Conservation (phyloP, 2,888 invertebrate species). For the Colostygia pectinataria region DNA sequence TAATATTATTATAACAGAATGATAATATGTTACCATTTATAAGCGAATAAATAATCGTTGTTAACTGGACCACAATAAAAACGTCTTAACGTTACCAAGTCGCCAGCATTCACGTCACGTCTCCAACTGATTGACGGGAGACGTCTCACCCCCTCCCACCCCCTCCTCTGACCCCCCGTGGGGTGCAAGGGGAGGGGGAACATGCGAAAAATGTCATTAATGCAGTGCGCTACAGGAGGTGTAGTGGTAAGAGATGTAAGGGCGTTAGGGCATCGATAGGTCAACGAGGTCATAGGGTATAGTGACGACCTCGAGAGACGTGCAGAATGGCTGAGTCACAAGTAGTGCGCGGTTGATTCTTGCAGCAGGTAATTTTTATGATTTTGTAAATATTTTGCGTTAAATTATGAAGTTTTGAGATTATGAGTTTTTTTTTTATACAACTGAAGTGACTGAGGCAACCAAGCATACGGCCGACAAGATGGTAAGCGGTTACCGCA, state of each 20-base stretch:
- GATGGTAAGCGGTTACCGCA: too few species aligned
- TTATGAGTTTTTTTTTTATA: too few species aligned
- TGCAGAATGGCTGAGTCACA: too few species aligned
- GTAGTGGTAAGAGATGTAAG: conserved; percentile 33
- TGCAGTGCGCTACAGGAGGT: conserved; percentile 62
- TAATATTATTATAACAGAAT: too few species aligned
- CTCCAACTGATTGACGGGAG: conserved; percentile 81
- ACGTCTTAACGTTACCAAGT: conserved; percentile 55
- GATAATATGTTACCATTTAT: too few species aligned
- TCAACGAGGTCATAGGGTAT: conserved; percentile 23
- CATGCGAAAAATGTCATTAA: conserved; percentile 82
- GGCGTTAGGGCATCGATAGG: conserved; percentile 23
- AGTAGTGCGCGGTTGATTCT: too few species aligned
- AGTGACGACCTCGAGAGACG: too few species aligned
- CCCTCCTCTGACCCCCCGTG: conserved; percentile 29
- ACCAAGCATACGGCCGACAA: too few species aligned
- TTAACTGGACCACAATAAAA: conserved; percentile 60
- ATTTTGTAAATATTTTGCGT: too few species aligned
- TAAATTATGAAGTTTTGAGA: too few species aligned
- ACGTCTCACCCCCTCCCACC: conserved; percentile 57
- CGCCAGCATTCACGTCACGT: conserved; percentile 75
- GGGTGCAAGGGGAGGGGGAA: conserved; percentile 49
- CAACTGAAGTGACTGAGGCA: too few species aligned
- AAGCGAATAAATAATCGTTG: conserved; percentile 59
- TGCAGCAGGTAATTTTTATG: too few species aligned